These are phyloP conservation scores for Plecturocebus donacophilus DNA, from an alignment of 2,113 vertebrate genomes.

Conservation along the genomic window DNA sequence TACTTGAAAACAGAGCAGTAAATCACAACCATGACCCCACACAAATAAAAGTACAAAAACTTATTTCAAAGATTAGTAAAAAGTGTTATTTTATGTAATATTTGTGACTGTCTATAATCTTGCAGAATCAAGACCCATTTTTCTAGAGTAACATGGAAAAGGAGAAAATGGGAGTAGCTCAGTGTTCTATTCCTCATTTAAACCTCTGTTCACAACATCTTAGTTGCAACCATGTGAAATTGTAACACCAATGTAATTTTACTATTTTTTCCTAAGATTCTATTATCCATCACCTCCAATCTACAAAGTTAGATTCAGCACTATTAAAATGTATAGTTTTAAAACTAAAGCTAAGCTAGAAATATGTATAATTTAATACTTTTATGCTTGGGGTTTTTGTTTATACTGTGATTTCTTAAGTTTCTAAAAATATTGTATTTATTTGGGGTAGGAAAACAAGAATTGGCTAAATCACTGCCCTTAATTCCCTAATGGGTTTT, in stretches of 20 bases:
- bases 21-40: neutral
- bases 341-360: conserved; percentile 56
- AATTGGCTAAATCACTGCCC: neutral
- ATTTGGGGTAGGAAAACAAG: neutral
- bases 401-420: neutral
- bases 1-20: neutral
- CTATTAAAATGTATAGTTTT: conserved; percentile 42
- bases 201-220: conserved; percentile 17
- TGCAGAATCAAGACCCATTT: neutral
- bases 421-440: conserved; percentile 47
- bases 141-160: neutral
- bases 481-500: conserved; percentile 46
- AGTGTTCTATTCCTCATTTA: neutral
- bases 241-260: conserved; percentile 51
- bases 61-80: neutral
- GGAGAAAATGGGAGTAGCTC: neutral
- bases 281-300: conserved; percentile 1
- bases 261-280: conserved; percentile 47
- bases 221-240: conserved; percentile 40
- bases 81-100: neutral
- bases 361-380: neutral
- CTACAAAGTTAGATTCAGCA: neutral
- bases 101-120: neutral
- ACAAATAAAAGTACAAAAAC: neutral
- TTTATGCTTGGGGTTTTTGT: conserved; percentile 56